Evolutionary conservation across 2,888 invertebrate genomes (phyloP).

Genomic region (Merodon equestris): DNA sequence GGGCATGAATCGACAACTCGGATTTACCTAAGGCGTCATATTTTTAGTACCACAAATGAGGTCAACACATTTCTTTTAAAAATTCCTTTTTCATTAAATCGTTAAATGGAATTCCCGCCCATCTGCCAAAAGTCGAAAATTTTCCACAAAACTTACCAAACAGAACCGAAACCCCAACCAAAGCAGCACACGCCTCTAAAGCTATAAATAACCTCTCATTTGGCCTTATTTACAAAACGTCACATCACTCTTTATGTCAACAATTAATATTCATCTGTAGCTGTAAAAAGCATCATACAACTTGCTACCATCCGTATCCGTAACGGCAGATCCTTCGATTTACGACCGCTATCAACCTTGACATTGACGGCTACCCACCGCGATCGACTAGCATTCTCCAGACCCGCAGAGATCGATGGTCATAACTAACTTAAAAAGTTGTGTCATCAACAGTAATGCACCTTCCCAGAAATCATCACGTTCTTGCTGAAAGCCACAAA

Average conservation of each 20-base stretch:
- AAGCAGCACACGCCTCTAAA: too few relatives aligned
- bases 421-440: conserved; percentile 14
- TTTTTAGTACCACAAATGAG: too few relatives aligned
- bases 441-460: conserved; percentile 33
- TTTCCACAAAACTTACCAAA: too few relatives aligned
- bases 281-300: conserved; percentile 38
- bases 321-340: conserved; percentile 26
- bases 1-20: too few relatives aligned
- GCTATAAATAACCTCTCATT: background rate
- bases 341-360: conserved; percentile 37
- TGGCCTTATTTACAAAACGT: too few relatives aligned
- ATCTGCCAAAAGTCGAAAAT: too few relatives aligned
- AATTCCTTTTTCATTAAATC: background rate
- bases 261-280: conserved; percentile 18
- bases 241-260: background rate
- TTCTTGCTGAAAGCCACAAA: conserved; percentile 15
- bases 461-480: conserved; percentile 41
- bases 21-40: too few relatives aligned
- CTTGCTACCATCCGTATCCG: conserved; percentile 4
- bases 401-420: background rate
- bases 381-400: background rate
- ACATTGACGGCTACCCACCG: conserved; percentile 33
- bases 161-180: too few relatives aligned
- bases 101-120: too few relatives aligned
- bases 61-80: too few relatives aligned